Evolutionary conservation across 1,140 invertebrate species (phyloP).

Genomic region (Thaumetopoea pityocampa): DNA sequence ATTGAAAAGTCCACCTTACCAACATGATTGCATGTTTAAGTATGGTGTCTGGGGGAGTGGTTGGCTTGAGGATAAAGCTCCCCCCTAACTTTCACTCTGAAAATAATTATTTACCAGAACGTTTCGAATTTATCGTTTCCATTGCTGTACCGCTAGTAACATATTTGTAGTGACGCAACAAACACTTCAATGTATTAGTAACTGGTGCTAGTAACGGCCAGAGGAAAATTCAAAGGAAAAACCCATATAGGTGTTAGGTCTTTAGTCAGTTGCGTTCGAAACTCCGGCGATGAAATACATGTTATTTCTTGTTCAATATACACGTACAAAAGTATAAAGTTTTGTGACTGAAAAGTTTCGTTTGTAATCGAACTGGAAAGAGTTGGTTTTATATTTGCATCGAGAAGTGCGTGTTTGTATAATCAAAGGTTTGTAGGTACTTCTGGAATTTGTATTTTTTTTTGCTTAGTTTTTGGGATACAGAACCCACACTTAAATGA

Average conservation of each 20-base stretch:
- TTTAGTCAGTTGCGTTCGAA: conserved; percentile 36
- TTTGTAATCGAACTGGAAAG: conserved; percentile 18
- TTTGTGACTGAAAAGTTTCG: conserved; percentile 37
- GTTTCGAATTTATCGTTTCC: conserved; percentile 2
- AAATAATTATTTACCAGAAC: conserved; percentile 10
- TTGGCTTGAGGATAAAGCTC: conserved; percentile 23
- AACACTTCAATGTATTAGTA: conserved; percentile 12
- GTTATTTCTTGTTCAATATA: conserved; percentile 18
- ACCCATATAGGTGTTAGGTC: conserved; percentile 3
- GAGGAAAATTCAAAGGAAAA: too few species aligned
- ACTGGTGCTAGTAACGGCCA: neutral
- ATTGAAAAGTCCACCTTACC: conserved; percentile 55
- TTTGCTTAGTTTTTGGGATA: conserved; percentile 1
- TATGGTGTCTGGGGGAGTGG: conserved; percentile 33
- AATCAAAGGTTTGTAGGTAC: conserved; percentile 23
- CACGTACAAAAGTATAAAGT: conserved; percentile 44
- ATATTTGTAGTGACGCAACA: too few species aligned
- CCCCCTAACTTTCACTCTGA: conserved; percentile 9
- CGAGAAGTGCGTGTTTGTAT: conserved; percentile 20
- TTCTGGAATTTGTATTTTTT: conserved; percentile 12
- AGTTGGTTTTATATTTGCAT: conserved; percentile 21
- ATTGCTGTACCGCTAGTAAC: conserved; percentile 3
- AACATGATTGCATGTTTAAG: conserved; percentile 57
- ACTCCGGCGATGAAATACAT: conserved; percentile 24
- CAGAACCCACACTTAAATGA: too few species aligned